Conservation (phyloP, 2,888 invertebrate species). For the Lacanobia wlatinum region DNA sequence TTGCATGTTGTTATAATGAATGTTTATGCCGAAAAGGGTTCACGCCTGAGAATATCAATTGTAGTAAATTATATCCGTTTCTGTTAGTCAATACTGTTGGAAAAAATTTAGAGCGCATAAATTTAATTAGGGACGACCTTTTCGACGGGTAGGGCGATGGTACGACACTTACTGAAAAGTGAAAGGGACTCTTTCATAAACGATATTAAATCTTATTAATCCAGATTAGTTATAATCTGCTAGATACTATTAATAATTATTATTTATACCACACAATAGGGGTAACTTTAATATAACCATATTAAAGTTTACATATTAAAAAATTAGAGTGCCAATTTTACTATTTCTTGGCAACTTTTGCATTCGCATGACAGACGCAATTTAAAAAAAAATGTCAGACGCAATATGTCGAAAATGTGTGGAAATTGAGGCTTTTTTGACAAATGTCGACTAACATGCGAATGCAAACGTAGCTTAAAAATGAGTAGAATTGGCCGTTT, state of each 20-base stretch:
- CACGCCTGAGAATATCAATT: constrained; percentile 61
- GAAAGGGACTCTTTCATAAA: not conserved
- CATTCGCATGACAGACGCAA: no score
- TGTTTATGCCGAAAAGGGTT: constrained; percentile 65
- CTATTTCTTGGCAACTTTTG: no score
- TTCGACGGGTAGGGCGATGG: constrained; percentile 8
- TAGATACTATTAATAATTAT: not conserved
- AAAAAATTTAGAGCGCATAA: constrained; percentile 50
- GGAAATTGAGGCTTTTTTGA: no score
- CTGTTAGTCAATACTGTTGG: constrained; percentile 39
- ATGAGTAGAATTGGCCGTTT: no score
- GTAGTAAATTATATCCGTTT: constrained; percentile 61
- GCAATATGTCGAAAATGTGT: no score
- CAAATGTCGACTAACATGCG: no score
- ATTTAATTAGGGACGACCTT: constrained; percentile 40
- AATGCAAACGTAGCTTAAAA: no score
- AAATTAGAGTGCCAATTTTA: no score
- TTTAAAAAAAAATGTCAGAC: no score
- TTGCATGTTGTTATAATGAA: constrained; percentile 63
- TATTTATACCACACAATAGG: not conserved
- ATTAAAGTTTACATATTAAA: not conserved
- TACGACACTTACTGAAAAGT: not conserved
- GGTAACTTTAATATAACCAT: no score
- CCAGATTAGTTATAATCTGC: not conserved
- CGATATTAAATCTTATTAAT: not conserved